These are phyloP conservation scores for Scrobipalpa costella DNA, from an alignment of 2,888 invertebrate species.

Conservation along the genomic window DNA sequence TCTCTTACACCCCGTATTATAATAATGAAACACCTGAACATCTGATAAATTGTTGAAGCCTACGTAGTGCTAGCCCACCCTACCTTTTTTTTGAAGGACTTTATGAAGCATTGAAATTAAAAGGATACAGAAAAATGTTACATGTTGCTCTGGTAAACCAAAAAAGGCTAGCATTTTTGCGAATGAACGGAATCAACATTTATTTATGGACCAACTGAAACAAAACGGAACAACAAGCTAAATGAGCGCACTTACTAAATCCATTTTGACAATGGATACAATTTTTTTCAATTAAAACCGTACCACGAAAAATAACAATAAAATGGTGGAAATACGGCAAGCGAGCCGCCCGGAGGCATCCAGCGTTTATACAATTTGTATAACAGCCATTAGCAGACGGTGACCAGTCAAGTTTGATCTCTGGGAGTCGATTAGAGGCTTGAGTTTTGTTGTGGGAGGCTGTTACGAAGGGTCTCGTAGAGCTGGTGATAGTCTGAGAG, in stretches of 20 bases:
- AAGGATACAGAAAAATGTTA: background rate
- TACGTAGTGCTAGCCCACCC: no score
- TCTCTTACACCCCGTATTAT: no score
- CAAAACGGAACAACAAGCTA: background rate
- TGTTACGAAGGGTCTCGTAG: conserved; percentile 24
- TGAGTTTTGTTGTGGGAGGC: background rate
- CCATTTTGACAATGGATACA: conserved; percentile 14
- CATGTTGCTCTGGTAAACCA: background rate
- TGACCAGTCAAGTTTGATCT: conserved; percentile 28
- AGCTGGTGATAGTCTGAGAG: conserved; percentile 31
- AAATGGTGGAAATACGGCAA: conserved; percentile 39
- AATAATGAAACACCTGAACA: no score
- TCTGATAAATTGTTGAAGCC: no score
- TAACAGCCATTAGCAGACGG: conserved; percentile 44
- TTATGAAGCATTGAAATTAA: no score
- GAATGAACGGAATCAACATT: background rate
- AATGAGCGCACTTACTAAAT: conserved; percentile 7
- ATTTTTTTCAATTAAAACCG: conserved; percentile 49
- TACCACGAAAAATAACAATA: conserved; percentile 49
- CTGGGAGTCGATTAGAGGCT: conserved; percentile 12
- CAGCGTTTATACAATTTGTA: conserved; percentile 51
- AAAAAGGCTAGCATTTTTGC: background rate
- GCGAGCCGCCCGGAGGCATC: conserved; percentile 46
- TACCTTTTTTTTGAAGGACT: no score
- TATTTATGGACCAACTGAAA: background rate